Evolutionary conservation across 2,797 vertebrate species (phyloP), one percentile per base, ranked within the genome.

Genomic region (Brachyrhaphis roseni): DNA sequence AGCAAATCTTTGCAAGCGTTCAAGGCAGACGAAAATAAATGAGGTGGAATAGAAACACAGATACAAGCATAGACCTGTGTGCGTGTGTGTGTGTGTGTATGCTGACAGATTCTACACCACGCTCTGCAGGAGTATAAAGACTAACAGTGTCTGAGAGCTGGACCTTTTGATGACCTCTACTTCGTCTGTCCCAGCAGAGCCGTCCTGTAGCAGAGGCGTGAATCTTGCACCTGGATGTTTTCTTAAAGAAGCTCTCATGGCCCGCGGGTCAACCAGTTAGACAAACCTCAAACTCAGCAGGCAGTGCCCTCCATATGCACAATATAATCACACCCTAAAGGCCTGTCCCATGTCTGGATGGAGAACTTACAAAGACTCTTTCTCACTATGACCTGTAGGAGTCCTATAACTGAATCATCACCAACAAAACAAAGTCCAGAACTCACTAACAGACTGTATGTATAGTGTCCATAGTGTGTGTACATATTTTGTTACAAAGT

Each of bases 141-240:
- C 81, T 68, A 66, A 86, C 80, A 81, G 90, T 95, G 93, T 94
- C 84, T 91, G 76, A 82, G 83, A 89, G 84, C 23, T 20, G 76
- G 82, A 84, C 85, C 84, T 75, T 71, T 64, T 45, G 81, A 39
- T 90, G 93, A 94, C 93, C 94, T 93, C 91, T 93, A 89, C 83
- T 87, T 80, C 73, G 49, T 47, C 84, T 88, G 23, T 93, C 91
- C 92, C 90, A 90, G 91, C 89, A 92, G 80, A 90, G 85, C 72
- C 84, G 26, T 93, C 87, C 86, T 92, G 82, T 81, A 90, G 91
- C 78, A 46, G 82, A 89, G 84, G 86, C 94, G 94, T 88, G 93
- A 96, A 92, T 95, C 68, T 95, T 90, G 85, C 95, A 95, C 94
- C 91, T 95, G 94, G 91, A 91, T 94, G 95, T 92, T 93, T 92